A percentile compares a stretch with the other conserved stretches of the same genome.
phyloP scores from a whole-genome alignment of 1,140 invertebrate species.

The Lanistes nyassanus region DNA sequence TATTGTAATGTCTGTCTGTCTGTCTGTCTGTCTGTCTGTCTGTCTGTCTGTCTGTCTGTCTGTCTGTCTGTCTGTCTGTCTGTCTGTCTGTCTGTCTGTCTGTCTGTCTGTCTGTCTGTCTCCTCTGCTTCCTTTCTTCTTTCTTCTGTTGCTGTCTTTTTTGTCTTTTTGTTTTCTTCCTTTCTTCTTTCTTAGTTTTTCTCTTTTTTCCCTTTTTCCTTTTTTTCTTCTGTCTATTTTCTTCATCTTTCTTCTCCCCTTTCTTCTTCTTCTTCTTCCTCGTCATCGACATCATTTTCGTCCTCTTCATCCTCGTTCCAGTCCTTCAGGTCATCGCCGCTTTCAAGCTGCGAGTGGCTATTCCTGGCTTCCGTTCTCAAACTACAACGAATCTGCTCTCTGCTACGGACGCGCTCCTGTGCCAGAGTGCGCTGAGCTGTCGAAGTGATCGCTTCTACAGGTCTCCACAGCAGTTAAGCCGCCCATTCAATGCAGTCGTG shows the following conservation, averaged over 20 bases:
- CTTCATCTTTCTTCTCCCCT: neutral
- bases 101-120: constrained; percentile 6
- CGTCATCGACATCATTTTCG: neutral
- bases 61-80: constrained; percentile 45
- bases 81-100: constrained; percentile 41
- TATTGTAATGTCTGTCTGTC: no score
- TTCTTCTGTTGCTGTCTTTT: neutral
- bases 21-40: constrained; percentile 39
- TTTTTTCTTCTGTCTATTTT: neutral
- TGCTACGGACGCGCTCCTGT: no score
- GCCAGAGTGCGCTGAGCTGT: no score
- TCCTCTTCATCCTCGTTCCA: neutral
- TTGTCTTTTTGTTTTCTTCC: neutral
- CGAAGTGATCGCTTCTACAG: no score
- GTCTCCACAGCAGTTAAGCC: no score
- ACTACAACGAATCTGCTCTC: no score
- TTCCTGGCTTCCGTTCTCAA: no score
- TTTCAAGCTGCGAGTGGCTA: no score
- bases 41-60: constrained; percentile 43
- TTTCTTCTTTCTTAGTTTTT: neutral
- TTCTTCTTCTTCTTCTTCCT: neutral
- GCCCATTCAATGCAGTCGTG: no score
- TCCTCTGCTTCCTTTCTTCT: constrained; percentile 1
- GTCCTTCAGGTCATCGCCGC: neutral
- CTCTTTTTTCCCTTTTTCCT: no score